Conservation (phyloP, 2,888 invertebrate species). For the Drosophila quasianomalipes region DNA sequence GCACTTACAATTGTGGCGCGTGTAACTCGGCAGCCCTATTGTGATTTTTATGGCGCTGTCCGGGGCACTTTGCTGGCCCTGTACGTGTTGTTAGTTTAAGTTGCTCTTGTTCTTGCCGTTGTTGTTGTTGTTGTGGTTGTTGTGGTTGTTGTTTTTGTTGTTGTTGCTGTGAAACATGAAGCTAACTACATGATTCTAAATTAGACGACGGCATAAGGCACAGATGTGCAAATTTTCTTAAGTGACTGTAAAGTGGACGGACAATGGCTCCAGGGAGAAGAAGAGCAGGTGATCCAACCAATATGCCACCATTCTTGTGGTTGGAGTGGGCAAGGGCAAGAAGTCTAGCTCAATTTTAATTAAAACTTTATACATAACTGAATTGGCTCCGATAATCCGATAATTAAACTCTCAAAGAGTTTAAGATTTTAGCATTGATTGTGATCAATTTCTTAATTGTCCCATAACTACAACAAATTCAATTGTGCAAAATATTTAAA, state of each 20-base stretch:
- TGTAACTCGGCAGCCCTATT: slow-evolving; percentile 74
- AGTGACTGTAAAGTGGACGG: slow-evolving; percentile 35
- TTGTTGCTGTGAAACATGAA: slow-evolving; percentile 61
- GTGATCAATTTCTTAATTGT: neutral
- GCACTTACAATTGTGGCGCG: slow-evolving; percentile 53
- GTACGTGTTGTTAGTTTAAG: slow-evolving; percentile 68
- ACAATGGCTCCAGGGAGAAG: neutral
- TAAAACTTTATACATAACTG: neutral
- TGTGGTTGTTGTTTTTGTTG: slow-evolving; percentile 30
- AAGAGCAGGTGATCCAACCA: slow-evolving; percentile 53
- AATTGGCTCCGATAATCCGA: neutral
- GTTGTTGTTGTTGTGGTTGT: slow-evolving; percentile 13
- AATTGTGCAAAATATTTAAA: neutral
- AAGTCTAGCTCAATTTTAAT: neutral
- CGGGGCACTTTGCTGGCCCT: slow-evolving; percentile 39
- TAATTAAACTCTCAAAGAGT: neutral
- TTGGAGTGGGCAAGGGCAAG: no score
- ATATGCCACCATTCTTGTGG: neutral
- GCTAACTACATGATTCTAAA: slow-evolving; percentile 65
- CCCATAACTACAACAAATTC: neutral
- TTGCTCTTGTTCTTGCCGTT: slow-evolving; percentile 29
- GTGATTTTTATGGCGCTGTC: slow-evolving; percentile 73
- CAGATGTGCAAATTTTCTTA: slow-evolving; percentile 70
- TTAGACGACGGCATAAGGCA: slow-evolving; percentile 58
- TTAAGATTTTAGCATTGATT: neutral